A percentile compares a stretch with the other conserved stretches of the same genome.
phyloP scores from a whole-genome alignment of 1,140 invertebrate species.

The Magallana ariakensis region DNA sequence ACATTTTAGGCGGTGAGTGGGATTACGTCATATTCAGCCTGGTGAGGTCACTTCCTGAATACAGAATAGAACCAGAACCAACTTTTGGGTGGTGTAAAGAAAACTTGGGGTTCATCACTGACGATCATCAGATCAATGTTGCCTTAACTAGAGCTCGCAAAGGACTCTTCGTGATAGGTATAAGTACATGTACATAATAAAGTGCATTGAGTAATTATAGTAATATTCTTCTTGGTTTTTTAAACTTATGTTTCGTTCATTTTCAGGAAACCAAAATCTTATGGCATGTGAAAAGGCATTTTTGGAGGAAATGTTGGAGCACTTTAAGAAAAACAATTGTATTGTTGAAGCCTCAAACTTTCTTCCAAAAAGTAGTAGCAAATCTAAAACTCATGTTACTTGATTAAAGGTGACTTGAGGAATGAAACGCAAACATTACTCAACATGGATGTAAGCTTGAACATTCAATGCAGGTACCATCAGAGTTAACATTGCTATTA shows the following conservation, averaged over 20 bases:
- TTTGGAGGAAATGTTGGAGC: neutral
- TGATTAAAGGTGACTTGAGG: too few relatives aligned
- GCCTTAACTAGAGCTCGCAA: conserved; percentile 73
- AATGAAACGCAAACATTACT: too few relatives aligned
- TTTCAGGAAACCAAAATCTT: neutral
- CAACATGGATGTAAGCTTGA: too few relatives aligned
- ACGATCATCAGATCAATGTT: conserved; percentile 75
- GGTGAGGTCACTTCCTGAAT: conserved; percentile 67
- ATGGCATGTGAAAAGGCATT: neutral
- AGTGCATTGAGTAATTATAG: too few relatives aligned
- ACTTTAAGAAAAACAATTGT: neutral
- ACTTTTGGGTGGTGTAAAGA: conserved; percentile 70
- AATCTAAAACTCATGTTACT: too few relatives aligned
- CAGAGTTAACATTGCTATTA: too few relatives aligned
- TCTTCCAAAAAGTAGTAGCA: neutral
- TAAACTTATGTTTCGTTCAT: neutral
- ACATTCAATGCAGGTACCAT: too few relatives aligned
- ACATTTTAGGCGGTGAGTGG: conserved; percentile 67
- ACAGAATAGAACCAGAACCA: conserved; percentile 69
- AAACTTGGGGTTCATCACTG: conserved; percentile 74
- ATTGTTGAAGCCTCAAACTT: neutral
- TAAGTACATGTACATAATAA: too few relatives aligned
- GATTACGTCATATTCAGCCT: conserved; percentile 73
- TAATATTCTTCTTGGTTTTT: too few relatives aligned
- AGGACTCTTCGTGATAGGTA: conserved; percentile 75